Evolutionary conservation across 2,113 vertebrate species (phyloP), one percentile per base, ranked within the genome.

Genomic region (Drymodes brunneopygia): DNA sequence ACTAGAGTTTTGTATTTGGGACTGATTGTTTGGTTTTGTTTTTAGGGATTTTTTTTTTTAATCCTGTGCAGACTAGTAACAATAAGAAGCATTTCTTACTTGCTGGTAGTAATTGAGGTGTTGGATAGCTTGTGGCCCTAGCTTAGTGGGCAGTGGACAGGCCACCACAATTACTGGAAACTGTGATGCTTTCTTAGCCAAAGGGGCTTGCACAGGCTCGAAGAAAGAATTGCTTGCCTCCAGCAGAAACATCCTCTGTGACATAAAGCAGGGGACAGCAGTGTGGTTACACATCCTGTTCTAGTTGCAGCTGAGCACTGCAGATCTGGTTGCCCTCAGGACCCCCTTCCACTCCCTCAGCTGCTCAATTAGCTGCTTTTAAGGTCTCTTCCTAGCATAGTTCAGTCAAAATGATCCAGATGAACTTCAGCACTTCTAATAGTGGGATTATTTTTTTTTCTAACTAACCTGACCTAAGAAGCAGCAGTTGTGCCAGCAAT

Each of bases 271-370:
- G 24, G 45, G 57, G 48, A 82, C 36, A 87, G 35, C 62, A 62
- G 15, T 88, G 75, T 78, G 94, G 86, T 90, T 92, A 73, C 35
- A 78, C 75, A 92, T 88, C 92, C 88, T 96, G 86, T 82, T 86
- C 25, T 47, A 38, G 33, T 35, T 82, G 50, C 50, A 82, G 25
- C 54, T 45, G 36, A 90, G 45, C 3, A 3, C 54, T 75, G 36
- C 23, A 48, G 23, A 57, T 81, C 74, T 54, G 50, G 38, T 90
- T 83, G 67, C 35, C 50, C 44, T 18, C 16, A 58, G 44, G 60
- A 95, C 60, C 29, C 17, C 58, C 31, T 86, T 58, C 40, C 58
- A 65, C 17, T 35, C 14, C 7, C 15, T 93, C 75, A 54, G 28
- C 71, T 51, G 18, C 58, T 64, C 54, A 65, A 4, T 20, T 73